Evolutionary conservation across 1,140 invertebrate genomes (phyloP).

Genomic region (Drusus annulatus): DNA sequence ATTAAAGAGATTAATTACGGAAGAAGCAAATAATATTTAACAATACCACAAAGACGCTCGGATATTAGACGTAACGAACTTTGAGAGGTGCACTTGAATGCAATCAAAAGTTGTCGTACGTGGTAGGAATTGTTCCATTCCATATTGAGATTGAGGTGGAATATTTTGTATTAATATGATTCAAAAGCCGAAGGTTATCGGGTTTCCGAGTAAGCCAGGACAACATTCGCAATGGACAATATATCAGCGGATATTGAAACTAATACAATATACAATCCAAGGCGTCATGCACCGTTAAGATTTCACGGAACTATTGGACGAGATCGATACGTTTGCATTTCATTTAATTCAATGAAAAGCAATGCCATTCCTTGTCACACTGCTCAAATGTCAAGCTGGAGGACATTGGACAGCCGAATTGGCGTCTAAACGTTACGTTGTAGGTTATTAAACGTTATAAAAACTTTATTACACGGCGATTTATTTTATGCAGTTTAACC

Average conservation of each 20-base stretch:
- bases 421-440: no score
- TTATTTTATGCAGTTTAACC: no score
- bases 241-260: not conserved
- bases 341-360: no score
- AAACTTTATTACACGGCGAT: no score
- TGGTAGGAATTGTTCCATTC: not conserved
- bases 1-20: no score
- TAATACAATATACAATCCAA: not conserved
- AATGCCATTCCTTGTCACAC: no score
- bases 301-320: not conserved
- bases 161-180: not conserved
- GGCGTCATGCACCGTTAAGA: not conserved
- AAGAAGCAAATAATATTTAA: no score
- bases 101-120: not conserved
- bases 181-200: conserved; percentile 16
- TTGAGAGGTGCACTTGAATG: not conserved
- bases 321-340: no score
- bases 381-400: no score
- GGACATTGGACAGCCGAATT: no score
- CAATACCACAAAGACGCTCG: no score
- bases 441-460: no score
- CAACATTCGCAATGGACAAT: conserved; percentile 27
- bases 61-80: not conserved
- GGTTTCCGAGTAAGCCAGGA: not conserved
- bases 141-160: not conserved